These are phyloP conservation scores for Leptinotarsa peninsularis DNA, from an alignment of 2,888 invertebrate species.

Conservation along the genomic window DNA sequence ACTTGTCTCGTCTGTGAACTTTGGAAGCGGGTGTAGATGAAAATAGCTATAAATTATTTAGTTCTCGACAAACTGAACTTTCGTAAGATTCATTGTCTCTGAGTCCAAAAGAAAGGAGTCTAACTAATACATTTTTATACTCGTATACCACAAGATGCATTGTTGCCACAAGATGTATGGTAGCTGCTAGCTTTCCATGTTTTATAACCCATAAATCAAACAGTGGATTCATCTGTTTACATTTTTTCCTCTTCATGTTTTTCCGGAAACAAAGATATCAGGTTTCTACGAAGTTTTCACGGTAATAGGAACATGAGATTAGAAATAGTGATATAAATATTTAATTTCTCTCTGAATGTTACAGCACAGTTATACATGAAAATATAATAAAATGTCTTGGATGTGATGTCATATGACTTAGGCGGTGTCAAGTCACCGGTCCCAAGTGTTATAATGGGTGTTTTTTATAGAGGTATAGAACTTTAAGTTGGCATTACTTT, in stretches of 20 bases:
- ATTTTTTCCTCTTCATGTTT: not conserved
- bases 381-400: too few relatives aligned
- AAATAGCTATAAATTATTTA: conserved; percentile 48
- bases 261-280: not conserved
- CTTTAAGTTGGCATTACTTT: too few relatives aligned
- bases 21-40: conserved; percentile 27
- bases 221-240: not conserved
- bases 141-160: conserved; percentile 19
- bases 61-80: conserved; percentile 48
- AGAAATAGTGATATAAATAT: too few relatives aligned
- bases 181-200: conserved; percentile 9
- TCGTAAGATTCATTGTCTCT: conserved; percentile 48
- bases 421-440: too few relatives aligned
- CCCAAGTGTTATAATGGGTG: too few relatives aligned
- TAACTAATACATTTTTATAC: conserved; percentile 42
- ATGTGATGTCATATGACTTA: too few relatives aligned
- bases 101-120: conserved; percentile 35
- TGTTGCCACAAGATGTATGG: conserved; percentile 24
- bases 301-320: not conserved
- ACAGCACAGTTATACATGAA: too few relatives aligned
- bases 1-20: not conserved
- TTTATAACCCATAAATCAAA: conserved; percentile 18
- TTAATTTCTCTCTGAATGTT: too few relatives aligned
- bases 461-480: too few relatives aligned
- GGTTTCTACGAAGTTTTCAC: not conserved